Base-by-base conservation (phyloP, 2,888 invertebrate genomes). In the Stenoptilia bipunctidactyla region DNA sequence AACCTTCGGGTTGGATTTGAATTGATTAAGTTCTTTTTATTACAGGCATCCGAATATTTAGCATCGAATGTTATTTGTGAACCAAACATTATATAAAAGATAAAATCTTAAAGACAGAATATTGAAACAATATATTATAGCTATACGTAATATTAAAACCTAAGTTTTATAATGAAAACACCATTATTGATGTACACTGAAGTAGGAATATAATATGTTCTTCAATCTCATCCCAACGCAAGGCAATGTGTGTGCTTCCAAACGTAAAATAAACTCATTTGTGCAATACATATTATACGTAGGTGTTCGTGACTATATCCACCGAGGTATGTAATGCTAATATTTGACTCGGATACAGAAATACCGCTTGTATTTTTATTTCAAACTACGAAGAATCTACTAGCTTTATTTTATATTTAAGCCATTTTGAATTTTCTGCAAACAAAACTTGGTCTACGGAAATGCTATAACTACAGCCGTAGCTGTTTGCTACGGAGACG, bases 401-500 rank as follows among this genome's bases (percentile, higher is more conserved):
- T 20, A 8, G 3, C 20, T 8, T 20, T 20, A 20, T 20, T 20
- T n/a, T n/a, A n/a, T n/a, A n/a, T n/a, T n/a, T n/a, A n/a, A n/a
- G n/a, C n/a, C n/a, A n/a, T n/a, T n/a, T n/a, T 20, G 20, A 20
- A 8, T 5, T 20, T 20, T 5, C 20, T 5, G 20, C 8, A 20
- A 3, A 20, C 4, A 20, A 8, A 20, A 5, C 20, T 20, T 20
- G 20, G 20, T 20, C 15, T 14, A 38, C 20, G 20, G 20, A 3
- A 8, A 20, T 8, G 8, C 3, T 20, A 5, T 20, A 20, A 30
- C 44, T 46, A 43, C 45, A 37, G 25, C 14, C 45, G 46, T 48
- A 50, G 50, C 46, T 43, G 44, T 44, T 43, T 38, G 43, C 46
- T 46, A 48, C 45, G 41, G 15, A 20, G 30, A 36, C 33, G 40